Percentiles rank a stretch among this genome's conserved stretches.
Conservation (phyloP, 64 coral and sea anemone genomes). For the Pocillopora verrucosa region DNA sequence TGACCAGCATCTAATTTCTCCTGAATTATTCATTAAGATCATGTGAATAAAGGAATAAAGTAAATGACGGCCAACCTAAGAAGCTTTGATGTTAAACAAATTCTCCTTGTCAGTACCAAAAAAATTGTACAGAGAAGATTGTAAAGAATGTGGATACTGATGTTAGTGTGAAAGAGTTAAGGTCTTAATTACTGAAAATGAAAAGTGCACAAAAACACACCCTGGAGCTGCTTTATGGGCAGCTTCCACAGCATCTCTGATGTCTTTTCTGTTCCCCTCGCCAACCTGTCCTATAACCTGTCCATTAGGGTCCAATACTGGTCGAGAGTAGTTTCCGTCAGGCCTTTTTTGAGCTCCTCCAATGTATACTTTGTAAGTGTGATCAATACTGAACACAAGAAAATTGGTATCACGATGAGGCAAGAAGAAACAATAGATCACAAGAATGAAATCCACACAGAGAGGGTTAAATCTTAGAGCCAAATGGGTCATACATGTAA, state of each 20-base stretch:
- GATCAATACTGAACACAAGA: conserved; percentile 78
- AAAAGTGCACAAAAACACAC: conserved; percentile 16
- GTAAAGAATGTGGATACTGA: not conserved
- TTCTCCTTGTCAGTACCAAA: not conserved
- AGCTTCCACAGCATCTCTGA: conserved; percentile 92
- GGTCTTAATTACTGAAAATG: too few species aligned
- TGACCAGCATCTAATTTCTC: too few species aligned
- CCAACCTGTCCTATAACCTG: conserved; percentile 89
- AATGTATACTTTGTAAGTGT: conserved; percentile 99
- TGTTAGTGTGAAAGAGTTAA: not conserved
- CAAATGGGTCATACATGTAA: too few species aligned
- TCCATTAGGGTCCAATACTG: conserved; percentile 67
- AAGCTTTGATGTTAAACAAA: not conserved
- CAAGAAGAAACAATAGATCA: not conserved
- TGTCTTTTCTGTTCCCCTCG: conserved; percentile 95
- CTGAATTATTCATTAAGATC: too few species aligned
- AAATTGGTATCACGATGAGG: not conserved
- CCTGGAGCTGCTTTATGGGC: conserved; percentile 93
- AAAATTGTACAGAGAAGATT: not conserved
- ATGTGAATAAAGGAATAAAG: too few species aligned
- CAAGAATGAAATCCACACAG: not conserved
- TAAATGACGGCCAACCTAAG: too few species aligned
- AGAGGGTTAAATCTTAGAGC: too few species aligned
- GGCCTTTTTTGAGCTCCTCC: conserved; percentile 95
- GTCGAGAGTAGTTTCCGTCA: conserved; percentile 88